phyloP scores from a whole-genome alignment of 2,797 vertebrate species.

The Manis pentadactyla region DNA sequence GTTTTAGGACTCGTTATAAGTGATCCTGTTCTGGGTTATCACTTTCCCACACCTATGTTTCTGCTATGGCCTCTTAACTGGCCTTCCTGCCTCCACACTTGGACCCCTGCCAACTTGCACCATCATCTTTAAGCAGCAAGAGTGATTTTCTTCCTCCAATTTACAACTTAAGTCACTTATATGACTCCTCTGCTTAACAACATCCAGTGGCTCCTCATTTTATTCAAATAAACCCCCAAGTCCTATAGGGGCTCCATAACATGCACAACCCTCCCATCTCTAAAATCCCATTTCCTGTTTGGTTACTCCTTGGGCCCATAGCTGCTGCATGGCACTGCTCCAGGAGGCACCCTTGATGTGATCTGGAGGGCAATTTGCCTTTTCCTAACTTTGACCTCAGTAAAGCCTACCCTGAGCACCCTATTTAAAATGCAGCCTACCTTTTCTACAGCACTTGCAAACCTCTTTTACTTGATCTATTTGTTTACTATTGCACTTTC shows the following conservation, averaged over 20 bases:
- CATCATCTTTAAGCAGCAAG: neutral
- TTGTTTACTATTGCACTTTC: neutral
- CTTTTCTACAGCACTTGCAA: neutral
- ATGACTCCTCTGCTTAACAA: neutral
- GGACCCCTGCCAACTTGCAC: accelerated
- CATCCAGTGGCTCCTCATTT: neutral
- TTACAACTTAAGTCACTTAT: neutral
- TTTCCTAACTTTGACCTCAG: neutral
- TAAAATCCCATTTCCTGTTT: neutral
- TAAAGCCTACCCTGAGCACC: neutral
- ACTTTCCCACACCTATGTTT: neutral
- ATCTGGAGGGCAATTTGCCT: neutral
- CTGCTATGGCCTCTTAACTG: neutral
- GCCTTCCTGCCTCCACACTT: neutral
- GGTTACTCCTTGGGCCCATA: too few relatives aligned
- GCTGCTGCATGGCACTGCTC: too few relatives aligned
- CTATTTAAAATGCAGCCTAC: neutral
- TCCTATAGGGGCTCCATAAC: neutral
- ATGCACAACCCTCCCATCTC: neutral
- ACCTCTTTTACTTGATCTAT: neutral
- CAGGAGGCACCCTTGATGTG: neutral
- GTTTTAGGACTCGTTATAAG: neutral
- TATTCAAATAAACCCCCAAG: neutral
- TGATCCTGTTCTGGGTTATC: neutral
- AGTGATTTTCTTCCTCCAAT: too few relatives aligned